Conservation (phyloP, 2,113 vertebrate genomes). For the Xiphorhynchus elegans region DNA sequence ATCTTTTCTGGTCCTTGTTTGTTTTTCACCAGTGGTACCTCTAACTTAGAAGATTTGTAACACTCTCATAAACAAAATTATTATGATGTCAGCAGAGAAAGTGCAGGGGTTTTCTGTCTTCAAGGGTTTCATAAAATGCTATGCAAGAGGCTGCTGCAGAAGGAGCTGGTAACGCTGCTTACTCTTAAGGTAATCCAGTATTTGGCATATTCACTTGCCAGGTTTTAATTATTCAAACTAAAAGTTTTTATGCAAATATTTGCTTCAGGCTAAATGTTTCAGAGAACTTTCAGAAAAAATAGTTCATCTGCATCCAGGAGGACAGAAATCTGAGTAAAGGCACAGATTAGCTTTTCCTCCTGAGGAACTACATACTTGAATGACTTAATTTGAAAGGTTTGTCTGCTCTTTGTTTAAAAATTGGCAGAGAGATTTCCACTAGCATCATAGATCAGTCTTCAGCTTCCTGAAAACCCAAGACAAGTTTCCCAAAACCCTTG, state of each 20-base stretch:
- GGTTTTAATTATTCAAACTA: slow-evolving; percentile 50
- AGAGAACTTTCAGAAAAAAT: slow-evolving; percentile 9
- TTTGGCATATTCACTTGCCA: slow-evolving; percentile 36
- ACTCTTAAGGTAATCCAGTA: slow-evolving; percentile 40
- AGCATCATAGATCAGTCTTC: background rate
- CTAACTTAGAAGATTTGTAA: background rate
- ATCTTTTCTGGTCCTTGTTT: slow-evolving; percentile 24
- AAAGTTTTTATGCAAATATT: slow-evolving; percentile 41
- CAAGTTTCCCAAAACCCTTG: rapidly evolving
- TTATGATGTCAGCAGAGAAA: slow-evolving; percentile 26
- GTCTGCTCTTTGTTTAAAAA: background rate
- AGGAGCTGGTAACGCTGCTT: background rate
- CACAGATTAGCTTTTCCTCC: background rate
- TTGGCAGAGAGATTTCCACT: background rate
- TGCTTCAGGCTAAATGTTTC: slow-evolving; percentile 36
- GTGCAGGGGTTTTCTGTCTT: slow-evolving; percentile 14
- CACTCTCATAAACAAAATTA: background rate
- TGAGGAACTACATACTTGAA: background rate
- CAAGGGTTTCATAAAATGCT: slow-evolving; percentile 15
- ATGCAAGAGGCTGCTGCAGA: slow-evolving; percentile 28
- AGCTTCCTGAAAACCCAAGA: background rate
- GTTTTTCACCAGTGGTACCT: background rate
- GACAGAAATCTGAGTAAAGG: background rate
- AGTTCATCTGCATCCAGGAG: background rate
- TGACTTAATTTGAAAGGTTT: background rate